Percentiles rank a stretch among this genome's conserved stretches.
Evolutionary conservation across 1,140 invertebrate species (phyloP).

Genomic region (Ephestia elutella): DNA sequence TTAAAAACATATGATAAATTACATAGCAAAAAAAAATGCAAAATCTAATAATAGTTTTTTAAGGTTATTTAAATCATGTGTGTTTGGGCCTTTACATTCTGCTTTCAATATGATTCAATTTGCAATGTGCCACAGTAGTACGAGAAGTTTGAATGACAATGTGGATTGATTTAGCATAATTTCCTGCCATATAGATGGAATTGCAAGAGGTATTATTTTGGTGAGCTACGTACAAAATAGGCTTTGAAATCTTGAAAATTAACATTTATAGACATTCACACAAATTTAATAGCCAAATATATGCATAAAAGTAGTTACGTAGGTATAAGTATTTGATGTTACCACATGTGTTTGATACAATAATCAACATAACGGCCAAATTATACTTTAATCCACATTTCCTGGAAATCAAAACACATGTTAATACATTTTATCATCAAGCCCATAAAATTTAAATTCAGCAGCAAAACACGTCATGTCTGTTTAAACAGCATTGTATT

Average conservation of each 20-base stretch:
- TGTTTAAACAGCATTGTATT: constrained; percentile 5
- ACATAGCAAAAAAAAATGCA: too few species aligned
- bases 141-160: constrained; percentile 2
- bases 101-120: not conserved
- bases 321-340: too few species aligned
- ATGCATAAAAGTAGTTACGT: too few species aligned
- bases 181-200: not conserved
- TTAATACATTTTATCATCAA: not conserved
- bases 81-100: not conserved
- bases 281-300: too few species aligned
- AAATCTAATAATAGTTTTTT: too few species aligned
- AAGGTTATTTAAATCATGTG: not conserved
- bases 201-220: too few species aligned
- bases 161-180: not conserved
- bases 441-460: constrained; percentile 3
- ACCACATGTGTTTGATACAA: too few species aligned
- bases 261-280: too few species aligned
- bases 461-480: not conserved
- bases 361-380: not conserved
- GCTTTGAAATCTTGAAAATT: too few species aligned
- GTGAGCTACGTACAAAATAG: too few species aligned
- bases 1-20: too few species aligned
- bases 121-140: not conserved
- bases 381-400: not conserved
- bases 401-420: not conserved